These are phyloP conservation scores for Ornithoptera priamus DNA, from an alignment of 2,888 invertebrate species.

Conservation along the genomic window DNA sequence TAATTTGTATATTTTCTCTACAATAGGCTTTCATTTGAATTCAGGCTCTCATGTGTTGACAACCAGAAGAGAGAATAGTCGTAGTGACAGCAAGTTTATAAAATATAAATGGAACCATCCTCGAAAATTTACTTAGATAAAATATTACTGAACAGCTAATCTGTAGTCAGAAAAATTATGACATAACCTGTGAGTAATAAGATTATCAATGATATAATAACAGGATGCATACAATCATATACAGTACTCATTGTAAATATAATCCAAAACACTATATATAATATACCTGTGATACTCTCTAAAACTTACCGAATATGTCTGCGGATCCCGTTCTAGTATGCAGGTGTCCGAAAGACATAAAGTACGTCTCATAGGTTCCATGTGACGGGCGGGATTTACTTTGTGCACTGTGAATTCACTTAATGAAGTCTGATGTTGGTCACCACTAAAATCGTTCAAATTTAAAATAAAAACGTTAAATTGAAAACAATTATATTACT, in stretches of 20 bases:
- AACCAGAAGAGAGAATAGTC: too few species aligned
- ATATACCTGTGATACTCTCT: background rate
- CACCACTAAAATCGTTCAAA: slow-evolving; percentile 84
- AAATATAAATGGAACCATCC: too few species aligned
- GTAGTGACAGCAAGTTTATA: too few species aligned
- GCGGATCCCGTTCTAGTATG: slow-evolving; percentile 97
- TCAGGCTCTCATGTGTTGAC: too few species aligned
- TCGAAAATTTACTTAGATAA: too few species aligned
- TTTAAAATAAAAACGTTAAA: background rate
- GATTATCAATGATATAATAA: background rate
- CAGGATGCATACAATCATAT: background rate
- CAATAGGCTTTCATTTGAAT: too few species aligned
- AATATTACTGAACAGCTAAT: too few species aligned
- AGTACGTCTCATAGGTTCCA: slow-evolving; percentile 91
- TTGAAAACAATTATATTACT: too few species aligned
- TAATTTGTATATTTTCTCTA: background rate
- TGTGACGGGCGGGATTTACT: slow-evolving; percentile 87
- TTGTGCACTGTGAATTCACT: slow-evolving; percentile 98
- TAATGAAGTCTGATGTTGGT: slow-evolving; percentile 97
- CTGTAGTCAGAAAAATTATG: background rate
- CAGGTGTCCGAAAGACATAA: slow-evolving; percentile 97
- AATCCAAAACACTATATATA: background rate
- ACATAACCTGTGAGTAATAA: background rate
- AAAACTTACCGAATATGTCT: slow-evolving; percentile 91
- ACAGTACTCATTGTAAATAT: background rate